Evolutionary conservation across 2,113 vertebrate species (phyloP).

Genomic region (Peromyscus maniculatus): DNA sequence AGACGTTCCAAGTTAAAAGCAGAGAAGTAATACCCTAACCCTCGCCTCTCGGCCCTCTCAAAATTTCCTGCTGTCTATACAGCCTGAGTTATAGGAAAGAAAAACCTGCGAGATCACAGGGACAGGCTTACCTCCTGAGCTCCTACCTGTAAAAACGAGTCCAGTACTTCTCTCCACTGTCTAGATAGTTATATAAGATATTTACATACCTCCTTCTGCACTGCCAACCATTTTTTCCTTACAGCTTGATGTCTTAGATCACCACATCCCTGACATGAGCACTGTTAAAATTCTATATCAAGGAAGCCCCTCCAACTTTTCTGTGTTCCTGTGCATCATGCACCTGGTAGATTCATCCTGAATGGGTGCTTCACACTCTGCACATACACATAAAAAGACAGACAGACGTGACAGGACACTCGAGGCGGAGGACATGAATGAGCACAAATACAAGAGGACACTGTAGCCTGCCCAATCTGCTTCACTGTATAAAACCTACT

Average conservation of each 20-base stretch:
- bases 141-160: background rate
- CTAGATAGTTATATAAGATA: conserved; percentile 21
- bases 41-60: background rate
- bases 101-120: background rate
- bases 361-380: background rate
- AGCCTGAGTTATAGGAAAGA: conserved; percentile 16
- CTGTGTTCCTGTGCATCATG: background rate
- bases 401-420: background rate
- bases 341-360: background rate
- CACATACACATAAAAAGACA: background rate
- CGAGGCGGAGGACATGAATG: background rate
- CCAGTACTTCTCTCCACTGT: conserved; percentile 11
- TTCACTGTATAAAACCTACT: background rate
- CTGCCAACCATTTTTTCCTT: background rate
- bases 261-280: conserved; percentile 33
- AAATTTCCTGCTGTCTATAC: background rate
- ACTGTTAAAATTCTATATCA: background rate
- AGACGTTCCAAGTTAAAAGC: background rate
- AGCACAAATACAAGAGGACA: background rate
- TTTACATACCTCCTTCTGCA: background rate
- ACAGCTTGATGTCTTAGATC: conserved; percentile 32
- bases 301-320: background rate
- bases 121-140: background rate
- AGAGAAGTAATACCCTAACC: background rate
- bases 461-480: background rate